Conservation (phyloP, 2,797 vertebrate genomes). For the Decapterus maruadsi region DNA sequence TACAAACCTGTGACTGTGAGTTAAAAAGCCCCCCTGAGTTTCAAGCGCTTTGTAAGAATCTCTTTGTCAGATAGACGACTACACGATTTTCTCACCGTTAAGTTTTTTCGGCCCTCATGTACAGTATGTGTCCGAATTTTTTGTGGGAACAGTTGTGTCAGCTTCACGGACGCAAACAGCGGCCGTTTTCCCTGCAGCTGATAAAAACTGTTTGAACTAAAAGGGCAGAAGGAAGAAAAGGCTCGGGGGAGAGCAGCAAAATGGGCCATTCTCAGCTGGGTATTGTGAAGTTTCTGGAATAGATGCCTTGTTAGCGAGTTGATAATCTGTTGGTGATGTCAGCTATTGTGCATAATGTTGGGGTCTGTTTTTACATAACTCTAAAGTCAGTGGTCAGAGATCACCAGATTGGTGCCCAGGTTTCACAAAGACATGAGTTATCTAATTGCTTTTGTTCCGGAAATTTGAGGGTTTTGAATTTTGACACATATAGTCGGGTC, state of each 20-base stretch:
- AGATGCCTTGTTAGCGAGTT: constrained; percentile 4
- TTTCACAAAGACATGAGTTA: constrained; percentile 18
- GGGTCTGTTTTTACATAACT: constrained; percentile 27
- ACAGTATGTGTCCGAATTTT: background rate
- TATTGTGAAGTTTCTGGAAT: constrained; percentile 26
- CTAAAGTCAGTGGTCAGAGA: background rate
- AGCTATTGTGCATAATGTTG: constrained; percentile 3
- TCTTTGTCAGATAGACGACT: background rate
- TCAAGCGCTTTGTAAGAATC: background rate
- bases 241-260: constrained; percentile 8
- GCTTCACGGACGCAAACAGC: background rate
- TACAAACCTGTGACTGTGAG: background rate
- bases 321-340: constrained; percentile 16
- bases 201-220: constrained; percentile 15
- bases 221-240: constrained; percentile 36
- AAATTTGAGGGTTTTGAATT: constrained; percentile 19
- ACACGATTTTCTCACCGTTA: background rate
- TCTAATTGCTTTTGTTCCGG: constrained; percentile 10
- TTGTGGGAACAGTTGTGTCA: background rate
- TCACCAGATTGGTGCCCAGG: background rate
- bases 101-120: constrained; percentile 2
- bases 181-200: background rate
- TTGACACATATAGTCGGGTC: constrained; percentile 32
- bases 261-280: constrained; percentile 7
- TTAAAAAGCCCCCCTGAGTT: constrained; percentile 3